Conservation (phyloP, 2,888 invertebrate species). For the Nephrotoma guestfalica region DNA sequence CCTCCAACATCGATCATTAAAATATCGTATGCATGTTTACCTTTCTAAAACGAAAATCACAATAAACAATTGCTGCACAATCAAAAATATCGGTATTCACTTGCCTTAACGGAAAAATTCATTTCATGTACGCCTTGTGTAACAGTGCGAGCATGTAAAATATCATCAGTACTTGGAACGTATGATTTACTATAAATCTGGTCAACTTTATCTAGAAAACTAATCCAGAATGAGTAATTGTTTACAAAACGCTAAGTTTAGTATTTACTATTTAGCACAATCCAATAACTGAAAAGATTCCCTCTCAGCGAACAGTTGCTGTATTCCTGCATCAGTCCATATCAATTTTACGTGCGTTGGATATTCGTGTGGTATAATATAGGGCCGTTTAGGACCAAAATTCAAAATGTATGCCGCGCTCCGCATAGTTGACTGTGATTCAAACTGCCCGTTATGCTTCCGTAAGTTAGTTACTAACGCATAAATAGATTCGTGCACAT, state of each 20-base stretch:
- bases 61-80: neutral
- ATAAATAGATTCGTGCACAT: slow-evolving; percentile 61
- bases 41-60: slow-evolving; percentile 40
- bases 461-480: slow-evolving; percentile 46
- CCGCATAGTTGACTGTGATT: slow-evolving; percentile 27
- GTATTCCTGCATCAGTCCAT: slow-evolving; percentile 58
- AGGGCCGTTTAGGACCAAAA: slow-evolving; percentile 30
- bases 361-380: slow-evolving; percentile 42
- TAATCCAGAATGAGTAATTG: slow-evolving; percentile 21
- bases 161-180: slow-evolving; percentile 59
- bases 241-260: neutral
- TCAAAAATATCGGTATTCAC: neutral
- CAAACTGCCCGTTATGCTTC: slow-evolving; percentile 35
- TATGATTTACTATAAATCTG: slow-evolving; percentile 47
- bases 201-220: slow-evolving; percentile 59
- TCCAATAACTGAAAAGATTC: slow-evolving; percentile 69
- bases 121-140: slow-evolving; percentile 62
- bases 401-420: slow-evolving; percentile 36
- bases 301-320: slow-evolving; percentile 50
- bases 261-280: slow-evolving; percentile 66
- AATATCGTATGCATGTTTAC: slow-evolving; percentile 48
- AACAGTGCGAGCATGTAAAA: slow-evolving; percentile 57
- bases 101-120: slow-evolving; percentile 52
- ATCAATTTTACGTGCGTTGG: slow-evolving; percentile 48
- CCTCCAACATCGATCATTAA: slow-evolving; percentile 74